Evolutionary conservation across 2,797 vertebrate genomes (phyloP), one percentile per base, ranked within the genome.

Genomic region (Smutsia temminckii): DNA sequence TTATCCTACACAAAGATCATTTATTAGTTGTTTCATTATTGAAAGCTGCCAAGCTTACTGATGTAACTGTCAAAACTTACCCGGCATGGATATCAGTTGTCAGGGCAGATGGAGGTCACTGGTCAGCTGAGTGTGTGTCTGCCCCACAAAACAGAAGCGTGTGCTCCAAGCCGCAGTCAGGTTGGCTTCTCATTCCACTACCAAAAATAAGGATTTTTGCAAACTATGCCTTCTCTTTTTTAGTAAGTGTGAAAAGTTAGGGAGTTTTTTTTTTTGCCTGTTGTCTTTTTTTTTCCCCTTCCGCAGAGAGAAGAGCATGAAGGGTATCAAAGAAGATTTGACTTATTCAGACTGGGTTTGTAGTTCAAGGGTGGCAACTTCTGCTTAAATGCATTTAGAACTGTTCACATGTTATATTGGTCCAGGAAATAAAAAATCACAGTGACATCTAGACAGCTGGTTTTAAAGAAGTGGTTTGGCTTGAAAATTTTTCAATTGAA

Each of bases 361-460:
- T 46, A 72, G 49, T 71, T 88, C 55, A 74, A 88, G 55, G 57
- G 37, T 53, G 42, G 40, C n/a, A 68, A 63, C 72, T 77, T 85
- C 53, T 40, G 21, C 34, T 87, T 77, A 91, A 95, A 71, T 49
- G 61, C 51, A n/a, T 66, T 96, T 49, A 64, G 69, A 96, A 90
- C 17, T 78, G 74, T 63, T 90, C 89, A 75, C 57, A 64, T 16
- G 3, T 51, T 91, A 77, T 42, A 95, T 74, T 91, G 86, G 88
- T 81, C 17, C 88, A 95, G 69, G 51, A 95, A 88, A 85, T 94
- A 83, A 93, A 95, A 96, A 88, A 75, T 89, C 69, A 49, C 53
- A 68, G 61, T 91, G 88, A 95, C 68, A 94, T 85, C 72, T 75
- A 94, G 85, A 81, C 64, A 91, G 78, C 63, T 91, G 63, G 57